These are phyloP conservation scores for Drosophila saltans DNA, from an alignment of 1,140 invertebrate genomes.

Conservation along the genomic window DNA sequence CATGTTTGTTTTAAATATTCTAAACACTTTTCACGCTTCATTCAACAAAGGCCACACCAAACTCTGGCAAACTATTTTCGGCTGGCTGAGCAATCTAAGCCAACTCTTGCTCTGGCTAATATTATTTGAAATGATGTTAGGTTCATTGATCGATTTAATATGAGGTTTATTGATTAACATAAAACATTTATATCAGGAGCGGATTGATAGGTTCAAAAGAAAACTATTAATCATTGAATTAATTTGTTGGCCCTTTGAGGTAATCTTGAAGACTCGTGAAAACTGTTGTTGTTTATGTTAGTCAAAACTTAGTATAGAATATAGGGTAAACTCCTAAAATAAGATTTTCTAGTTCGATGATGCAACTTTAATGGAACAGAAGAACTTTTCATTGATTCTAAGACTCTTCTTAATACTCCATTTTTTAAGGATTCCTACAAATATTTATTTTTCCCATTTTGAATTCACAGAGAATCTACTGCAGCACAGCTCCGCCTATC, in stretches of 20 bases:
- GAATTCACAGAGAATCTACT: slow-evolving; percentile 63
- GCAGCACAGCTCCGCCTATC: slow-evolving; percentile 50
- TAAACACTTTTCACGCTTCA: slow-evolving; percentile 72
- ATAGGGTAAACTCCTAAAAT: no score
- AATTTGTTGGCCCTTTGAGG: no score
- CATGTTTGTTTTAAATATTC: slow-evolving; percentile 42
- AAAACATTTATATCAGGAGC: background rate
- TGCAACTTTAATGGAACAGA: no score
- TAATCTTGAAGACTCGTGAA: no score
- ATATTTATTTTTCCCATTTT: background rate
- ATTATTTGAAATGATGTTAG: slow-evolving; percentile 8
- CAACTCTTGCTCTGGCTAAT: slow-evolving; percentile 21
- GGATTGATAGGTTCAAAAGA: background rate
- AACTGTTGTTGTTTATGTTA: no score
- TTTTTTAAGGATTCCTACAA: background rate
- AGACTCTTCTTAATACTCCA: no score
- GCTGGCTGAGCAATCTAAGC: slow-evolving; percentile 54
- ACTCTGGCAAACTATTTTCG: slow-evolving; percentile 52
- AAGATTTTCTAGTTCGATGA: no score
- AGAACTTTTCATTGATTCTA: no score
- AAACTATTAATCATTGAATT: no score
- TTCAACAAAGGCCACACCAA: slow-evolving; percentile 48
- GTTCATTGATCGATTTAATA: slow-evolving; percentile 50
- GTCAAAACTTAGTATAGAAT: no score
- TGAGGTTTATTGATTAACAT: slow-evolving; percentile 17